phyloP scores from a whole-genome alignment of 2,113 vertebrate species.

The Periophthalmus modestus region DNA sequence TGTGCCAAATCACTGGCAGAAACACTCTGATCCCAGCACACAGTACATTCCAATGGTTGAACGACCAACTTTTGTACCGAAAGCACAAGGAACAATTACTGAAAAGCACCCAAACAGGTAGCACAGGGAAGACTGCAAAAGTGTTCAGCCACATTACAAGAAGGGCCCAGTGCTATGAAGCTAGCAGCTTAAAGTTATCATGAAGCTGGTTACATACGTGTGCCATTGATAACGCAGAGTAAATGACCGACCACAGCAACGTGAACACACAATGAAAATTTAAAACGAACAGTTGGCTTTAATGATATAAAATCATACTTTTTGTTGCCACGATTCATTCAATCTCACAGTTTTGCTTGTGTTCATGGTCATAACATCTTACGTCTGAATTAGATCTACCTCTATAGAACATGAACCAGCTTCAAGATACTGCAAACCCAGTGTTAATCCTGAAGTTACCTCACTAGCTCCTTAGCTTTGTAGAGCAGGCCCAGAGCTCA shows the following conservation, averaged over 20 bases:
- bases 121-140: conserved; percentile 6
- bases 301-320: neutral
- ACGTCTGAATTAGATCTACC: conserved; percentile 7
- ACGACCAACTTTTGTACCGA: conserved; percentile 16
- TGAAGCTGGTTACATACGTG: neutral
- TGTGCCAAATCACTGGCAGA: conserved; percentile 8
- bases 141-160: conserved; percentile 42
- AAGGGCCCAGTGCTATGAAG: neutral
- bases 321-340: neutral
- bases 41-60: conserved; percentile 39
- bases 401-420: conserved; percentile 6
- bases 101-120: conserved; percentile 21
- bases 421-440: neutral
- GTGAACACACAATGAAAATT: neutral
- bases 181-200: neutral
- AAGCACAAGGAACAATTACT: conserved; percentile 23
- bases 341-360: neutral
- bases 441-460: conserved; percentile 2
- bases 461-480: conserved; percentile 2
- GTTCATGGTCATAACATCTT: neutral
- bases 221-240: neutral
- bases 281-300: neutral
- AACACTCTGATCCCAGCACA: conserved; percentile 10
- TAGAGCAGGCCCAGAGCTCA: conserved; percentile 49
- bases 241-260: neutral